These are phyloP conservation scores for Enhydra lutris DNA, from an alignment of 2,113 vertebrate genomes.

Conservation along the genomic window DNA sequence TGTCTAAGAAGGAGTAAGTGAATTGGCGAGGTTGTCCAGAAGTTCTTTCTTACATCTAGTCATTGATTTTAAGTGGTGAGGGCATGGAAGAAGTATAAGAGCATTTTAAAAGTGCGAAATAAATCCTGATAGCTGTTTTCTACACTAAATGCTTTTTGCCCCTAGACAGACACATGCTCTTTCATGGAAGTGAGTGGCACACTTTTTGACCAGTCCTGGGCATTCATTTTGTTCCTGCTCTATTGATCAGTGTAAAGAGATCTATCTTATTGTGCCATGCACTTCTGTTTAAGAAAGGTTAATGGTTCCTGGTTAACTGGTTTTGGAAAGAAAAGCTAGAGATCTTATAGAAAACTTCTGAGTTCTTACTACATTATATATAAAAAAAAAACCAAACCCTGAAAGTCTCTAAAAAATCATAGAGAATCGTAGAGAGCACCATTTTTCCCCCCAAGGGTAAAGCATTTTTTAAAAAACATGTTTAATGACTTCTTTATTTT, in stretches of 20 bases:
- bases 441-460: not conserved
- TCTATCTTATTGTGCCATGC: not conserved
- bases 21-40: not conserved
- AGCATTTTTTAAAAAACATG: not conserved
- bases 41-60: not conserved
- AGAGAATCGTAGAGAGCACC: not conserved
- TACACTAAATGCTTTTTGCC: not conserved
- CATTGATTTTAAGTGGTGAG: not conserved
- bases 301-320: slow-evolving; percentile 15
- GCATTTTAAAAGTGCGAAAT: not conserved
- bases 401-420: not conserved
- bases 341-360: not conserved
- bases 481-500: not conserved
- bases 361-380: not conserved
- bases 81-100: not conserved
- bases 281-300: slow-evolving; percentile 33
- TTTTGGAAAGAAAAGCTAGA: slow-evolving; percentile 3
- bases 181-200: not conserved
- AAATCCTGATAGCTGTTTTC: slow-evolving; percentile 2
- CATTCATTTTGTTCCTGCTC: slow-evolving; percentile 35
- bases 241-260: slow-evolving; percentile 4
- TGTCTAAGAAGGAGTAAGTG: not conserved
- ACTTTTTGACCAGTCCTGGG: not conserved
- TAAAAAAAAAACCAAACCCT: not conserved
- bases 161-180: not conserved